Conservation (phyloP, 2,888 invertebrate genomes). For the Gandaritis pyraliata region DNA sequence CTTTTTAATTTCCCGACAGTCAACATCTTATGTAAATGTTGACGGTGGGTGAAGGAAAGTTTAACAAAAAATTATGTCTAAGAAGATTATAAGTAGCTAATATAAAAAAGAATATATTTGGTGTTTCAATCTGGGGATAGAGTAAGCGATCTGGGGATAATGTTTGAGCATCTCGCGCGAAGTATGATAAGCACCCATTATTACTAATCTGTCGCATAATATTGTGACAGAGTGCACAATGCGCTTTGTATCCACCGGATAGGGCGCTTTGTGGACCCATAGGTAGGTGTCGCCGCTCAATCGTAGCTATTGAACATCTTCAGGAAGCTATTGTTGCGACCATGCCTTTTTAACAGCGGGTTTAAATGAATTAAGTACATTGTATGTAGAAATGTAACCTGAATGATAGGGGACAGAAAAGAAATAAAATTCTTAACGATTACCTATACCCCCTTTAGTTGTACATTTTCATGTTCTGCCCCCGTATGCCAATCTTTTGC, state of each 20-base stretch:
- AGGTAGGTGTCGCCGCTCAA: conserved; percentile 23
- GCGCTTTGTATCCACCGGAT: conserved; percentile 36
- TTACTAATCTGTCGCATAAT: conserved; percentile 52
- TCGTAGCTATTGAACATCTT: conserved; percentile 38
- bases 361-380: too few species aligned
- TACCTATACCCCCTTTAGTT: too few species aligned
- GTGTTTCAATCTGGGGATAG: not conserved
- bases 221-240: conserved; percentile 57
- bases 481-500: too few species aligned
- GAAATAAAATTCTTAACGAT: too few species aligned
- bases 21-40: too few species aligned
- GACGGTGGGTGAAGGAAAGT: too few species aligned
- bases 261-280: conserved; percentile 29
- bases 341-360: conserved; percentile 3
- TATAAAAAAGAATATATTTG: too few species aligned
- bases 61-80: too few species aligned
- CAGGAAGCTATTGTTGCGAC: conserved; percentile 22
- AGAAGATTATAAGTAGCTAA: too few species aligned
- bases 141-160: conserved; percentile 3
- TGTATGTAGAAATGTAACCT: not conserved
- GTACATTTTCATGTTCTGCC: too few species aligned
- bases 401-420: too few species aligned
- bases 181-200: conserved; percentile 29
- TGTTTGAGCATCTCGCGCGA: conserved; percentile 36
- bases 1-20: too few species aligned